Evolutionary conservation across 2,113 vertebrate species (phyloP).

Genomic region (Thomomys bottae): DNA sequence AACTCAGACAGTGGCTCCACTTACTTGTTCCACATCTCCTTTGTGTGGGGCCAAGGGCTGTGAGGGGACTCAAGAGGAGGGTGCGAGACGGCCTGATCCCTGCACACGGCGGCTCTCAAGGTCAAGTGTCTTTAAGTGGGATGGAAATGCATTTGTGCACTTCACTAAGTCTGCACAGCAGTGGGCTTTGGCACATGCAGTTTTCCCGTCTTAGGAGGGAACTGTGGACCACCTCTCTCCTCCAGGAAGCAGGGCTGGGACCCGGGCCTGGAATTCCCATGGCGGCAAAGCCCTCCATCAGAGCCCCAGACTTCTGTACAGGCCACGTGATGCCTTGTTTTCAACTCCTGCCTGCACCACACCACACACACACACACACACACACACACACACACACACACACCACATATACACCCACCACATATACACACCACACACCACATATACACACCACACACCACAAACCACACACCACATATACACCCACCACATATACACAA

Average conservation of each 20-base stretch:
- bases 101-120: neutral
- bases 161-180: neutral
- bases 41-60: neutral
- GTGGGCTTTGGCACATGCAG: neutral
- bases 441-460: too few relatives aligned
- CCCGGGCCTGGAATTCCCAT: neutral
- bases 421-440: too few relatives aligned
- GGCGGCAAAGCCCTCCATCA: neutral
- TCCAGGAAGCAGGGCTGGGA: neutral
- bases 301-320: too few relatives aligned
- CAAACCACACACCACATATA: too few relatives aligned
- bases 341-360: neutral
- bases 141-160: neutral
- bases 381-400: too few relatives aligned
- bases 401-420: too few relatives aligned
- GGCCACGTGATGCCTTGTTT: too few relatives aligned
- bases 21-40: neutral
- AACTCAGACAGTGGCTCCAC: neutral
- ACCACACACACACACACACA: too few relatives aligned
- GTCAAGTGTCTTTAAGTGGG: neutral
- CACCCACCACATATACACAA: too few relatives aligned
- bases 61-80: neutral
- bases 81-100: neutral
- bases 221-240: accelerated
- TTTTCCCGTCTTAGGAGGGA: neutral